These are phyloP conservation scores for Argopecten irradians DNA, from an alignment of 1,140 invertebrate species.

Conservation along the genomic window DNA sequence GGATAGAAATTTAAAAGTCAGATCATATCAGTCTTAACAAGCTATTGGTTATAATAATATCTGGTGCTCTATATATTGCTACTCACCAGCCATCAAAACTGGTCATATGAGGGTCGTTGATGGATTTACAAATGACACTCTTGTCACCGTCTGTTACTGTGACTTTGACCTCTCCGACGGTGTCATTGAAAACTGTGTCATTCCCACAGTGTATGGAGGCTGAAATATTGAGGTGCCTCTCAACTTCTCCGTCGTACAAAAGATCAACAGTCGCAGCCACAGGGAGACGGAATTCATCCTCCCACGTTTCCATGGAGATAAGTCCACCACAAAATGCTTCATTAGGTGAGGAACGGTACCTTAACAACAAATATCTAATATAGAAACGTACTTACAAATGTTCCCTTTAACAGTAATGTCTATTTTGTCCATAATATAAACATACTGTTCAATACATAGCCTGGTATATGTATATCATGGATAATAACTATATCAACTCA, in stretches of 20 bases:
- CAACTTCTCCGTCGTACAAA: constrained; percentile 57
- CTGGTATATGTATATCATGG: too few species aligned
- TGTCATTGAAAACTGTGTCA: constrained; percentile 36
- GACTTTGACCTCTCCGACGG: constrained; percentile 51
- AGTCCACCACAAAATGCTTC: constrained; percentile 46
- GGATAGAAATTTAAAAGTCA: neutral
- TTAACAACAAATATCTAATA: constrained; percentile 6
- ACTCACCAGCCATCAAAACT: constrained; percentile 67
- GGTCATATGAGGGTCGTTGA: constrained; percentile 72
- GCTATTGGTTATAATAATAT: neutral
- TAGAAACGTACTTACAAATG: neutral
- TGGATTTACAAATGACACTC: constrained; percentile 66
- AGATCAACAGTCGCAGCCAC: constrained; percentile 57
- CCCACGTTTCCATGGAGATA: constrained; percentile 49
- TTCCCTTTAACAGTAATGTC: neutral
- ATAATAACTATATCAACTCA: too few species aligned
- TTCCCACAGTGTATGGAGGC: constrained; percentile 46
- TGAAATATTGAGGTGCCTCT: constrained; percentile 41
- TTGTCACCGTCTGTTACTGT: constrained; percentile 64
- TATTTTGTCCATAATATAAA: too few species aligned
- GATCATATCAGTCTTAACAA: too few species aligned
- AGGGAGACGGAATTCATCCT: constrained; percentile 35
- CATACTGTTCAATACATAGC: too few species aligned
- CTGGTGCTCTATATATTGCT: neutral
- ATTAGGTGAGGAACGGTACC: neutral